Conservation (phyloP, 2,113 vertebrate species). For the Nothocercus nigrocapillus region DNA sequence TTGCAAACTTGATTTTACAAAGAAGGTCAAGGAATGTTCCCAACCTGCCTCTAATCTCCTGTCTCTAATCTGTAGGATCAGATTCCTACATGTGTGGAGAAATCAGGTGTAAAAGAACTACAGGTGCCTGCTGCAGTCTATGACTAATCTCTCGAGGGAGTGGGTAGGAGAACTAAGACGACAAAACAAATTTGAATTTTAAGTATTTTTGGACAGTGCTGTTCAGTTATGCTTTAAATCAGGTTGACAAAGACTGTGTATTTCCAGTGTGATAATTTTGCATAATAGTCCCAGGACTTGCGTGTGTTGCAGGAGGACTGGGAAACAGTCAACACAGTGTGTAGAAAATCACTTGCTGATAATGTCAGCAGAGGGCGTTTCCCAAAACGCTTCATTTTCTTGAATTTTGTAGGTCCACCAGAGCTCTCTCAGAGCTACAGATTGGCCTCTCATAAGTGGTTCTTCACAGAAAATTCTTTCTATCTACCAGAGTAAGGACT, state of each 20-base stretch:
- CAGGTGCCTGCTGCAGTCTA: neutral
- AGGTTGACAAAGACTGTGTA: neutral
- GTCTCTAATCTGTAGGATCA: neutral
- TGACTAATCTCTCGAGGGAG: neutral
- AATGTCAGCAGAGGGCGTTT: slow-evolving; percentile 21
- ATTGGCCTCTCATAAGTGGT: neutral
- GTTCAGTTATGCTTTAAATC: neutral
- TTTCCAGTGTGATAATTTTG: neutral
- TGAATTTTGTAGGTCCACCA: neutral
- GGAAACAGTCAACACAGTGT: neutral
- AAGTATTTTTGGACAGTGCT: neutral
- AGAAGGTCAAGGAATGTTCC: neutral
- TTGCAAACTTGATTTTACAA: neutral
- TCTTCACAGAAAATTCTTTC: neutral
- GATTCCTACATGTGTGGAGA: neutral
- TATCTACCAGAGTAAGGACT: neutral
- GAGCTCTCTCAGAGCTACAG: neutral
- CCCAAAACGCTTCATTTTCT: fast-evolving
- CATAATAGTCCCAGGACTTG: neutral
- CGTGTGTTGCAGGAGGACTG: neutral
- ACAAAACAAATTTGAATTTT: neutral
- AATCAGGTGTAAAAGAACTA: neutral
- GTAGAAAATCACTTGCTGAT: neutral
- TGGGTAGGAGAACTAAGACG: neutral
- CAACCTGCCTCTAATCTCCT: neutral